Evolutionary conservation across 92 coral and sea anemone genomes (phyloP).

Genomic region (Phenganax subtilis): DNA sequence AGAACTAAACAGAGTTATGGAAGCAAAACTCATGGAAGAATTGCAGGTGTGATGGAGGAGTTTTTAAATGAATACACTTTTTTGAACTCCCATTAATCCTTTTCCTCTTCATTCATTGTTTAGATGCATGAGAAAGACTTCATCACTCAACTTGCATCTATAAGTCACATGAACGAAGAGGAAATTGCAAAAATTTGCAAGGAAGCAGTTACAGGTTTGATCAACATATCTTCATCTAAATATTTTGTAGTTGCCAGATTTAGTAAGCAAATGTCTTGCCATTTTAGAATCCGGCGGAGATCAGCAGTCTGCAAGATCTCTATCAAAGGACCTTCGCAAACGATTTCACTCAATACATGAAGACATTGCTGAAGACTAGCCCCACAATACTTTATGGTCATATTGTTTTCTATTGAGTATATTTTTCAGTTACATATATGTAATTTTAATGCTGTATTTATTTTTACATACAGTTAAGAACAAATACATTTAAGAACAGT

Average conservation of each 20-base stretch:
- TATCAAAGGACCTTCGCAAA: conserved; percentile 85
- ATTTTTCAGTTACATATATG: too few relatives aligned
- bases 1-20: conserved; percentile 66
- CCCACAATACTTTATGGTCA: too few relatives aligned
- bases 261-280: neutral
- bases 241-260: neutral
- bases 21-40: conserved; percentile 64
- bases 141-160: conserved; percentile 71
- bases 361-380: conserved; percentile 3
- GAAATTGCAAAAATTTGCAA: conserved; percentile 76
- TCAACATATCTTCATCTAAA: neutral
- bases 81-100: neutral
- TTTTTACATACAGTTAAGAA: too few relatives aligned
- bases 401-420: too few relatives aligned
- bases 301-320: conserved; percentile 64
- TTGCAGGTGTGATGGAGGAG: conserved; percentile 58
- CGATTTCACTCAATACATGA: conserved; percentile 44
- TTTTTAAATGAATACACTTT: neutral
- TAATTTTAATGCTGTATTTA: too few relatives aligned
- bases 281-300: conserved; percentile 83
- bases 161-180: conserved; percentile 78
- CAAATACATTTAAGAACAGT: too few relatives aligned
- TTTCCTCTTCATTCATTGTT: neutral
- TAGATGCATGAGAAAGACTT: conserved; percentile 82
- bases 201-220: conserved; percentile 70